Evolutionary conservation across 1,140 invertebrate species (phyloP).

Genomic region (Camponotus pennsylvanicus): DNA sequence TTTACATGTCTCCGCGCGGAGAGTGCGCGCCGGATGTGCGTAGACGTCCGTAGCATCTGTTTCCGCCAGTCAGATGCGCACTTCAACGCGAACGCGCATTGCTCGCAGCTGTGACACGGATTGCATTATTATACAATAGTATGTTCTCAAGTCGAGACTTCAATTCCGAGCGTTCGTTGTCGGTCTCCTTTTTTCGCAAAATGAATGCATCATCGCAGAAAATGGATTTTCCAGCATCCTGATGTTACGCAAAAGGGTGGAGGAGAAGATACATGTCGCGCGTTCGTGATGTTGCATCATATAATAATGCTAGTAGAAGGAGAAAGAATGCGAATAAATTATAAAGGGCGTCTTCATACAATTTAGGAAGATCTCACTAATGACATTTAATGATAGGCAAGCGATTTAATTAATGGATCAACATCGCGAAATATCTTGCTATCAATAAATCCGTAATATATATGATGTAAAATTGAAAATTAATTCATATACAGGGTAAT

Average conservation of each 20-base stretch:
- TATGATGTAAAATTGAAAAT: neutral
- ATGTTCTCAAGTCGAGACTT: conserved; percentile 18
- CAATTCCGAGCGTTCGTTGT: conserved; percentile 7
- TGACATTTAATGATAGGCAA: neutral
- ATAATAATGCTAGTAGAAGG: neutral
- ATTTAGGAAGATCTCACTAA: neutral
- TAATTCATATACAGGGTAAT: neutral
- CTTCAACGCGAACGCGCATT: conserved; percentile 37
- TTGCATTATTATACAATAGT: neutral
- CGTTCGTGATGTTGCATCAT: neutral
- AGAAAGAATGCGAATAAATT: neutral
- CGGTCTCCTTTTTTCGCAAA: conserved; percentile 15
- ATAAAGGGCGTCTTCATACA: neutral
- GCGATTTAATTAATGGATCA: neutral
- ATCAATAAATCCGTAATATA: neutral
- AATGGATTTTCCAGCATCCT: conserved; percentile 18
- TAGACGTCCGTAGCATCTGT: conserved; percentile 29
- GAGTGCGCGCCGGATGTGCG: conserved; percentile 51
- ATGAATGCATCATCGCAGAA: neutral
- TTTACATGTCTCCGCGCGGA: conserved; percentile 1
- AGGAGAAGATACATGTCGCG: neutral
- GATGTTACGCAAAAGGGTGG: neutral
- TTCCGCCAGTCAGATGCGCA: conserved; percentile 50
- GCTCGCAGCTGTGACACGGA: conserved; percentile 5
- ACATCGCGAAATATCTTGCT: neutral